Conservation (phyloP, 1,140 invertebrate species). For the Metopolophium dirhodum region DNA sequence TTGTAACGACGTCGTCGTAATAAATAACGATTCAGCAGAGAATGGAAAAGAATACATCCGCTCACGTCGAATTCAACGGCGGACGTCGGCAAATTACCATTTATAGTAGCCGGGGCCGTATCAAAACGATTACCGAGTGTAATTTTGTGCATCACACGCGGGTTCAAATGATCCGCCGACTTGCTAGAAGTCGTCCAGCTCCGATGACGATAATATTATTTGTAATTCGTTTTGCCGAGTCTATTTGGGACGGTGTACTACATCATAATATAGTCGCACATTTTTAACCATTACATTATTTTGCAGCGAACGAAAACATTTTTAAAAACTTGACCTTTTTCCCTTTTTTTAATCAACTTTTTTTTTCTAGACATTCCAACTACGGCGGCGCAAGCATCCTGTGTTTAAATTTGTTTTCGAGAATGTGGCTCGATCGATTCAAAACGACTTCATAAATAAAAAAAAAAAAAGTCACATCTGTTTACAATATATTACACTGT, state of each 20-base stretch:
- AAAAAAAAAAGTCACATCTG: not conserved
- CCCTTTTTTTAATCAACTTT: not conserved
- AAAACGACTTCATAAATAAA: not conserved
- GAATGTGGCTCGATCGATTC: not conserved
- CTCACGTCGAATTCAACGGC: not conserved
- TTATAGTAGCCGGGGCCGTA: not conserved
- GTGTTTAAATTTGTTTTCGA: constrained; percentile 1
- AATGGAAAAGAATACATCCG: not conserved
- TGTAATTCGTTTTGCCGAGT: not conserved
- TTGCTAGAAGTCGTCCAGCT: not conserved
- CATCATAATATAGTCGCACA: not conserved
- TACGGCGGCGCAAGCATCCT: not conserved
- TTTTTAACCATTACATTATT: not conserved
- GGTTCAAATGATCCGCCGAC: not conserved
- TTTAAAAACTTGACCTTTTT: not conserved
- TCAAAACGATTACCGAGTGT: not conserved
- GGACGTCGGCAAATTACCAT: not conserved
- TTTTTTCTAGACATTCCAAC: not conserved
- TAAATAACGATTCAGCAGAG: not conserved
- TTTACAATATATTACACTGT: constrained; percentile 3
- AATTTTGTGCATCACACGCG: not conserved
- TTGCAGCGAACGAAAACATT: not conserved
- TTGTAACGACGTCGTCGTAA: not conserved
- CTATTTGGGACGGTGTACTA: not conserved
- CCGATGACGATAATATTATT: not conserved